Conservation (phyloP, 2,888 invertebrate genomes). For the Scrobipalpa atriplicella region DNA sequence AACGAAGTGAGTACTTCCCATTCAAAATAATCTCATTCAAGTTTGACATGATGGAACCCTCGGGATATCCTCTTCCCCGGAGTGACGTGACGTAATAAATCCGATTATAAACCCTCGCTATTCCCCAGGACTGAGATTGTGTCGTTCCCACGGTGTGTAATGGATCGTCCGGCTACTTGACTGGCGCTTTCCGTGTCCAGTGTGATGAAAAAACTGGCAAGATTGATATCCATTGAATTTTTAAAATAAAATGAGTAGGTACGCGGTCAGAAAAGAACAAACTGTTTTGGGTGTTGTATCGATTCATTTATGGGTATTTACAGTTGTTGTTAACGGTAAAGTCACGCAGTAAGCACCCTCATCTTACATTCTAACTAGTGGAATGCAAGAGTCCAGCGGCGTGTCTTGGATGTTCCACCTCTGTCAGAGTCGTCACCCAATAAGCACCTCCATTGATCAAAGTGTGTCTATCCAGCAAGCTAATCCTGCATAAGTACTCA, state of each 20-base stretch:
- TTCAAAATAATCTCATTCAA: slow-evolving; percentile 21
- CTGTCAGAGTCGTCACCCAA: background rate
- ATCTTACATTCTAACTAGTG: background rate
- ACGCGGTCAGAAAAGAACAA: no score
- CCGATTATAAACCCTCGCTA: slow-evolving; percentile 33
- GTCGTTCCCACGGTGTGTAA: slow-evolving; percentile 41
- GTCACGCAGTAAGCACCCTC: no score
- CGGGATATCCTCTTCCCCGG: slow-evolving; percentile 31
- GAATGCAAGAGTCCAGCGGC: slow-evolving; percentile 8
- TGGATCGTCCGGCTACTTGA: slow-evolving; percentile 42
- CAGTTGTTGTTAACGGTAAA: no score
- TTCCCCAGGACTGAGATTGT: slow-evolving; percentile 26
- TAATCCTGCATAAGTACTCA: no score
- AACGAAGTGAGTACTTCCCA: slow-evolving; percentile 16
- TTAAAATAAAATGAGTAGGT: no score
- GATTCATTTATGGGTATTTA: no score
- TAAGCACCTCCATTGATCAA: slow-evolving; percentile 42
- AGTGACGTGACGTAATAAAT: slow-evolving; percentile 31
- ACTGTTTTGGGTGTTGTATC: no score
- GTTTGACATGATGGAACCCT: slow-evolving; percentile 15
- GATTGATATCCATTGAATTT: background rate
- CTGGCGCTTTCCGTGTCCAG: background rate
- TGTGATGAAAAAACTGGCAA: background rate
- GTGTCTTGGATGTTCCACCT: background rate
- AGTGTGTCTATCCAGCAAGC: slow-evolving; percentile 34